Evolutionary conservation across 2,888 invertebrate species (phyloP).

Genomic region (Epicampocera succincta): DNA sequence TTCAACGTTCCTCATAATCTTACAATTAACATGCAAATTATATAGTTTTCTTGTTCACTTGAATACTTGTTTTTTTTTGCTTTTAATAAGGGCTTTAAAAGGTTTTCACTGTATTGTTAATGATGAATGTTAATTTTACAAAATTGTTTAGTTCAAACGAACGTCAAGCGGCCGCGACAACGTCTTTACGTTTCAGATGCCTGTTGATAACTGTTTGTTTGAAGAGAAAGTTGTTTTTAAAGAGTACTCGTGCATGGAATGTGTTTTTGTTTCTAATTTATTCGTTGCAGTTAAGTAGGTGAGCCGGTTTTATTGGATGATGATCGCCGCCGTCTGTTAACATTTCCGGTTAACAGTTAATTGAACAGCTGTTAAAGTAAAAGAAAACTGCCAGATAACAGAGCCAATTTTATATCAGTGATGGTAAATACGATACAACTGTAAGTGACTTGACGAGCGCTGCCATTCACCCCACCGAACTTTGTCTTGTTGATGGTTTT

Average conservation of each 20-base stretch:
- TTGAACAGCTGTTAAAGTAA: conserved; percentile 50
- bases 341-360: conserved; percentile 47
- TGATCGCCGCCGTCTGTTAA: conserved; percentile 37
- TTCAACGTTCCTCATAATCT: no score
- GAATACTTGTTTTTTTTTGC: no score
- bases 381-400: not conserved
- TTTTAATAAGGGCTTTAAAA: no score
- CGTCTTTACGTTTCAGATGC: conserved; percentile 32
- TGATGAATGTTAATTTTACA: conserved; percentile 4
- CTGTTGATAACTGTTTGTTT: conserved; percentile 34
- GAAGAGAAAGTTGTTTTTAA: conserved; percentile 58
- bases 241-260: conserved; percentile 27
- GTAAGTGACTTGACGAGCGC: not conserved
- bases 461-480: no score
- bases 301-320: conserved; percentile 41
- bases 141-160: not conserved
- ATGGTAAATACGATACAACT: not conserved
- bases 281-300: conserved; percentile 44
- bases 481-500: no score
- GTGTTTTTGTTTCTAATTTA: not conserved
- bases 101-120: not conserved
- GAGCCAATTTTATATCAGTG: not conserved
- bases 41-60: no score
- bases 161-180: conserved; percentile 5
- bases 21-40: no score